phyloP scores from a whole-genome alignment of 2,888 invertebrate species.

The Rosalia funebris region DNA sequence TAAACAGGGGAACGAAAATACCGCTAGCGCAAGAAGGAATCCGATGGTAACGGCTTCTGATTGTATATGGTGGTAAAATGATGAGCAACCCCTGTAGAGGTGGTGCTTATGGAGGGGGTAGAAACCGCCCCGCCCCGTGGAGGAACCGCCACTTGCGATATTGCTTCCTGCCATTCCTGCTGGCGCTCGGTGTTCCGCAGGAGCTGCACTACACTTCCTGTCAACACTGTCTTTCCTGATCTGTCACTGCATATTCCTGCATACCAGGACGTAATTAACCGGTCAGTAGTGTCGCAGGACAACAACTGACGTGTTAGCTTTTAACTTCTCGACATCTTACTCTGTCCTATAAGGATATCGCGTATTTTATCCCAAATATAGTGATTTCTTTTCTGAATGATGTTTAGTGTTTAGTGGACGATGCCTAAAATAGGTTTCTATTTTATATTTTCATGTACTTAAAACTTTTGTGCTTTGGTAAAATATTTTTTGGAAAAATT shows the following conservation, averaged over 20 bases:
- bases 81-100: conserved; percentile 55
- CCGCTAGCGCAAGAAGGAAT: conserved; percentile 31
- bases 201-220: conserved; percentile 63
- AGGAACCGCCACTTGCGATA: conserved; percentile 66
- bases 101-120: conserved; percentile 51
- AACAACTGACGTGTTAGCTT: conserved; percentile 26
- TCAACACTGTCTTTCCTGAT: conserved; percentile 60
- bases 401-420: conserved; percentile 11
- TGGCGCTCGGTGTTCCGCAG: conserved; percentile 62
- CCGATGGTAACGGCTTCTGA: conserved; percentile 35
- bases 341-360: conserved; percentile 1
- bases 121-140: conserved; percentile 59
- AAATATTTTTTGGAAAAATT: no score
- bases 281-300: conserved; percentile 41
- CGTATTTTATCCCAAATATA: background rate
- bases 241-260: conserved; percentile 46
- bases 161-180: conserved; percentile 65
- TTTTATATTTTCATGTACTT: conserved; percentile 6
- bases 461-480: conserved; percentile 4
- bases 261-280: conserved; percentile 44
- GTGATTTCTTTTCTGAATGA: background rate
- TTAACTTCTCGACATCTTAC: conserved; percentile 6
- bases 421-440: background rate
- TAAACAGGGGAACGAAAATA: conserved; percentile 8
- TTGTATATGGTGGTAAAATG: conserved; percentile 41